These are phyloP conservation scores for Lottia gigantea DNA, from an alignment of 2,888 invertebrate species.

Conservation along the genomic window DNA sequence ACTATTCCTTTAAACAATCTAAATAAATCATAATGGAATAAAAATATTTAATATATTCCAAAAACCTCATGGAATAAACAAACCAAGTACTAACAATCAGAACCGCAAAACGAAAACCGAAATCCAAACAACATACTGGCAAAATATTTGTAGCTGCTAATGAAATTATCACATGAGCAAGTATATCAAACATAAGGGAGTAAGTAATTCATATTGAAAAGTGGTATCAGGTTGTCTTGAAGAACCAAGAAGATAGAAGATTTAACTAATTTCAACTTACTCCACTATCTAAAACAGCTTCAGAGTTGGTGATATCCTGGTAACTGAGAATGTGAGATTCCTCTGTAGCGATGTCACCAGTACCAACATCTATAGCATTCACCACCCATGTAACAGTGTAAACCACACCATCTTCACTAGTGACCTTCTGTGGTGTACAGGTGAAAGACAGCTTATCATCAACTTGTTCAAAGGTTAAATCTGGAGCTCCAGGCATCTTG, in stretches of 20 bases:
- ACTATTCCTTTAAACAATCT: too few relatives aligned
- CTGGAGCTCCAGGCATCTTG: slow-evolving; percentile 23
- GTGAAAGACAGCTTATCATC: slow-evolving; percentile 18
- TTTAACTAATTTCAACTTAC: neutral
- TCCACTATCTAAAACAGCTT: neutral
- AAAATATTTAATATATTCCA: too few relatives aligned
- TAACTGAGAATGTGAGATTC: neutral
- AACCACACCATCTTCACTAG: slow-evolving; percentile 15
- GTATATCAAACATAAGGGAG: too few relatives aligned
- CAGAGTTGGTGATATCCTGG: neutral
- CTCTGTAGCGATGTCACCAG: neutral
- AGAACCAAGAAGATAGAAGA: neutral
- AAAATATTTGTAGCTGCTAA: too few relatives aligned
- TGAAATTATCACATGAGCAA: too few relatives aligned
- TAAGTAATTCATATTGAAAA: too few relatives aligned
- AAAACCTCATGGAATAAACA: too few relatives aligned
- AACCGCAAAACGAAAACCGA: too few relatives aligned
- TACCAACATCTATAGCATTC: neutral
- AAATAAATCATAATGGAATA: too few relatives aligned
- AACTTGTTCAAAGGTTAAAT: slow-evolving; percentile 11
- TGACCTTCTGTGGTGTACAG: slow-evolving; percentile 21
- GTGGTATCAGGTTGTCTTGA: too few relatives aligned
- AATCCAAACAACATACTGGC: too few relatives aligned
- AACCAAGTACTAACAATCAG: too few relatives aligned
- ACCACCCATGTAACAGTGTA: slow-evolving; percentile 26